These are phyloP conservation scores for Aporophyla lueneburgensis DNA, from an alignment of 2,888 invertebrate species.

Conservation along the genomic window DNA sequence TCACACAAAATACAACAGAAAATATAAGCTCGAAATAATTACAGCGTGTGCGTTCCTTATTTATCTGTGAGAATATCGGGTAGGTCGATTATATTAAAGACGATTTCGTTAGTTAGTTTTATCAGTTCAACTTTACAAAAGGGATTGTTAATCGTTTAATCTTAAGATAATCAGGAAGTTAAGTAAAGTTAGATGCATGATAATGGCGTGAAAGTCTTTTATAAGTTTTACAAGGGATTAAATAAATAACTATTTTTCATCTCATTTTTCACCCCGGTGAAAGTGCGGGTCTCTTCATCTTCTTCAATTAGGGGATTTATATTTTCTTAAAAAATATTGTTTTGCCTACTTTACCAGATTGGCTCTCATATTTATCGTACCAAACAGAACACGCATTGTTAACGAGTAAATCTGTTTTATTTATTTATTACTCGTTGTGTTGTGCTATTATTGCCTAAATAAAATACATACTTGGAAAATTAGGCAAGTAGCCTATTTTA, in stretches of 20 bases:
- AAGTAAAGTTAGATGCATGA: slow-evolving; percentile 4
- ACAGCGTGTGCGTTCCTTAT: background rate
- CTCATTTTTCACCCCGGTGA: background rate
- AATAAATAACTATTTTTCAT: background rate
- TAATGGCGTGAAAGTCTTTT: slow-evolving; percentile 1
- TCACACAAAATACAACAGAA: too few relatives aligned
- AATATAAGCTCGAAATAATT: background rate
- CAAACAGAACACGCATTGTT: background rate
- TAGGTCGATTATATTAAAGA: slow-evolving; percentile 23
- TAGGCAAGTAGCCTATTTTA: background rate
- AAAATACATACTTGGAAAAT: background rate
- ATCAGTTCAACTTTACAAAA: slow-evolving; percentile 34
- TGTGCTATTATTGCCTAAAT: background rate
- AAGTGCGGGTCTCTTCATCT: background rate
- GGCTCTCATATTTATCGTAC: background rate
- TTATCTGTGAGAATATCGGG: slow-evolving; percentile 16
- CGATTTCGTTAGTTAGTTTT: slow-evolving; percentile 34
- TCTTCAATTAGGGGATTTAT: too few relatives aligned
- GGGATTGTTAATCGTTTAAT: slow-evolving; percentile 28
- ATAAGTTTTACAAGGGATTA: background rate
- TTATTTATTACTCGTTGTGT: background rate
- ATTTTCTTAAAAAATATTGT: too few relatives aligned
- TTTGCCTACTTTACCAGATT: too few relatives aligned
- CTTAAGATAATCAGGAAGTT: slow-evolving; percentile 27
- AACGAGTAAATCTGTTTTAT: background rate